Base-by-base conservation (phyloP, 2,113 vertebrate genomes). In the Solea solea region DNA sequence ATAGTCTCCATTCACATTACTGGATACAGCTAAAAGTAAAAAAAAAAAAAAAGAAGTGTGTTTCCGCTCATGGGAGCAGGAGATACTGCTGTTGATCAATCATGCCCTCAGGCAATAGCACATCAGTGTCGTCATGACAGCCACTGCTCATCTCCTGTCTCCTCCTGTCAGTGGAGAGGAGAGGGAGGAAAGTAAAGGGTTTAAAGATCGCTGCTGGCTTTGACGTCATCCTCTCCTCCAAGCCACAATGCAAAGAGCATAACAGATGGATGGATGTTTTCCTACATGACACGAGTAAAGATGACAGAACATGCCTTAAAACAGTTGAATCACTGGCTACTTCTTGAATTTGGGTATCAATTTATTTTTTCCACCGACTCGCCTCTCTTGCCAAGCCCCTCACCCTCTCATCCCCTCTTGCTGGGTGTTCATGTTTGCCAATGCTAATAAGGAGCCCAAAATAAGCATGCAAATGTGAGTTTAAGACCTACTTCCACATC, bases 401-500 rank as follows among this genome's bases (percentile, higher is more conserved):
- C 34, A 34, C 34, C 34, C 34, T 34, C 27, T 53, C 65, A 45
- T 21, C 27, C 56, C 65, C 49, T 21, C 45, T 16, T 71, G 77
- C 67, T 28, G 39, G 64, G 76, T 85, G 64, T 52, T 80, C 86
- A 56, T 86, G 78, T 88, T 86, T 86, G 83, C 79, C 81, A 83
- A 86, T 85, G 86, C 72, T 84, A 86, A 89, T 88, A 77, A 87
- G 85, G 75, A 60, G 80, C 83, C 85, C 50, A 74, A 87, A 91
- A 89, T 88, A 88, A 87, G 84, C 74, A 86, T 88, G 84, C 78
- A 85, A 88, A 89, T 91, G 71, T 69, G 63, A 80, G 64, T 87
- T 83, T 79, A 83, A 86, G 88, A 83, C 83, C 79, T 85, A 83
- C 78, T 90, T 88, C 69, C 71, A 84, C 83, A 85, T 59, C 74